phyloP scores from a whole-genome alignment of 2,113 vertebrate species.

The Cichladusa arquata region DNA sequence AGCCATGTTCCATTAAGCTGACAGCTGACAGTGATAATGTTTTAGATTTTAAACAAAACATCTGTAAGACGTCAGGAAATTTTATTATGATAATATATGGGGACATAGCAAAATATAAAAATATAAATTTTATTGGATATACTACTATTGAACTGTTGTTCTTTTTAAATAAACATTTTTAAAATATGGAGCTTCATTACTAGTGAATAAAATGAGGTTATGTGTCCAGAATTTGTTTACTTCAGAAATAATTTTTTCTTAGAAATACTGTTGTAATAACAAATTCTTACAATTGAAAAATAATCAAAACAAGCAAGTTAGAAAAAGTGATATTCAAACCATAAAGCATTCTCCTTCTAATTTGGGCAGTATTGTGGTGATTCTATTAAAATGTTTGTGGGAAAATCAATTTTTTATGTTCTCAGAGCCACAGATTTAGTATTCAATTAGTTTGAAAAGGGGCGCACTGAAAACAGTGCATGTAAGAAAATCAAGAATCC shows the following conservation, averaged over 20 bases:
- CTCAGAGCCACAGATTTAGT: neutral
- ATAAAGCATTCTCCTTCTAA: neutral
- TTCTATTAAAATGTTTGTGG: neutral
- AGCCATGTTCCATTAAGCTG: neutral
- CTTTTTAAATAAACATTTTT: neutral
- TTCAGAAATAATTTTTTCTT: neutral
- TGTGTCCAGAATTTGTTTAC: neutral
- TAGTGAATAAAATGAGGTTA: neutral
- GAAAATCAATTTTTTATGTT: conserved; percentile 14
- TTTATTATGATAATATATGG: neutral
- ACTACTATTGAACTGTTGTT: neutral
- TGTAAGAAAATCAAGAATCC: neutral
- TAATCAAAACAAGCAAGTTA: neutral
- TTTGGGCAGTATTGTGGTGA: neutral
- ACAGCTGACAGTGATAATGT: neutral
- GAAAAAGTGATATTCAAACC: neutral
- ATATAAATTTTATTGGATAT: neutral
- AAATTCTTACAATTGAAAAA: neutral
- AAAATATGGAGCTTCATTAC: neutral
- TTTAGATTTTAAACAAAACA: neutral
- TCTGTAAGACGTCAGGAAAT: neutral
- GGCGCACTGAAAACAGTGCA: neutral
- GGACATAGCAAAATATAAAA: neutral
- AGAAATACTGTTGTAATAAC: neutral
- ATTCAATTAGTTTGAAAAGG: conserved; percentile 3